Conservation (phyloP, 2,888 invertebrate genomes). For the Automeris io region DNA sequence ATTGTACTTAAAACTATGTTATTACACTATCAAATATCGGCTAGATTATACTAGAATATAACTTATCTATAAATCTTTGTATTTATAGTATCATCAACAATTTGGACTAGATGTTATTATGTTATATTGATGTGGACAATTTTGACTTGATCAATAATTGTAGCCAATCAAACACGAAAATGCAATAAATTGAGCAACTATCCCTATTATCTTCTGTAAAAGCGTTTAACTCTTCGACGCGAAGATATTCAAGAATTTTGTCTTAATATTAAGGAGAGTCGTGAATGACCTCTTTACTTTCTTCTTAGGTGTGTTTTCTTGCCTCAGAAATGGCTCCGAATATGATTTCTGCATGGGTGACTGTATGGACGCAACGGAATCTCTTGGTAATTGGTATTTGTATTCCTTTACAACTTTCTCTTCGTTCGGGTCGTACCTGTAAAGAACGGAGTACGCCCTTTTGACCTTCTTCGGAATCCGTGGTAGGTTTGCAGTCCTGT, state of each 20-base stretch:
- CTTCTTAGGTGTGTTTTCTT: constrained; percentile 56
- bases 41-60: not conserved
- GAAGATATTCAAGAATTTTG: constrained; percentile 67
- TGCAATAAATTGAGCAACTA: constrained; percentile 70
- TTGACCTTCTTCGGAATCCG: constrained; percentile 60
- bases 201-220: constrained; percentile 21
- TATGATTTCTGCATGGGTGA: constrained; percentile 48
- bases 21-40: too few species aligned
- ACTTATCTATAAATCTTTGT: too few species aligned
- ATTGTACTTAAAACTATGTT: too few species aligned
- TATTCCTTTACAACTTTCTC: constrained; percentile 69
- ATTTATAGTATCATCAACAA: constrained; percentile 12
- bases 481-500: constrained; percentile 46
- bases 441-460: constrained; percentile 64
- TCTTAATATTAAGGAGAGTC: constrained; percentile 62
- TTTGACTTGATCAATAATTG: constrained; percentile 24
- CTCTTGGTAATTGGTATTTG: constrained; percentile 58
- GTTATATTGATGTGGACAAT: constrained; percentile 22
- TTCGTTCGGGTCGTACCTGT: constrained; percentile 64
- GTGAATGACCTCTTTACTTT: constrained; percentile 69
- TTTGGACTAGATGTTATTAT: constrained; percentile 43
- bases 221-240: constrained; percentile 55
- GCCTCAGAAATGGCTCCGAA: constrained; percentile 61
- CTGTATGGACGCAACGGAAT: constrained; percentile 25
- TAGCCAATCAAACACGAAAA: constrained; percentile 42